phyloP scores from a whole-genome alignment of 1,140 invertebrate species.

The Scaptodrosophila lebanonensis region DNA sequence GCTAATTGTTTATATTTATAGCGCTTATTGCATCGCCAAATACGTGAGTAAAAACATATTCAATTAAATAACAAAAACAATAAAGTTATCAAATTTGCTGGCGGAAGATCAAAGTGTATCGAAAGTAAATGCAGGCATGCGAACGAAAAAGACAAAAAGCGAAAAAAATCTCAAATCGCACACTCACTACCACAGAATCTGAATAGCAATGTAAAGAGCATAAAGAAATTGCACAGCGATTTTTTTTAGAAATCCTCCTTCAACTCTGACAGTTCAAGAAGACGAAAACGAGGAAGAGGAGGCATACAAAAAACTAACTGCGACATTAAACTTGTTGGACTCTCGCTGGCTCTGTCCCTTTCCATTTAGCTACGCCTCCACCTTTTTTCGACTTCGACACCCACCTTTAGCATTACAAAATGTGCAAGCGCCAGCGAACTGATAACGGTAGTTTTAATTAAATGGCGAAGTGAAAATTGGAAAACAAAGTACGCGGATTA shows the following conservation, averaged over 20 bases:
- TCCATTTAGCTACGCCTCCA: too few relatives aligned
- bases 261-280: slow-evolving; percentile 1
- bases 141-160: slow-evolving; percentile 25
- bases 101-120: slow-evolving; percentile 76
- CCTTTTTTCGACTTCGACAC: too few relatives aligned
- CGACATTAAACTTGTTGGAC: slow-evolving; percentile 19
- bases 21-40: slow-evolving; percentile 67
- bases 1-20: slow-evolving; percentile 67
- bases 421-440: slow-evolving; percentile 21
- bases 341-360: too few relatives aligned
- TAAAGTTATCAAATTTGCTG: slow-evolving; percentile 72
- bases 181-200: not conserved
- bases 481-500: slow-evolving; percentile 32
- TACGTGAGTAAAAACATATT: slow-evolving; percentile 29
- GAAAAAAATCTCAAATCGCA: not conserved
- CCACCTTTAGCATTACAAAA: too few relatives aligned
- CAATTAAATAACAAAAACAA: slow-evolving; percentile 61
- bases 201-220: slow-evolving; percentile 28
- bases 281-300: slow-evolving; percentile 2
- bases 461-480: slow-evolving; percentile 48
- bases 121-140: slow-evolving; percentile 39
- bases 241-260: too few relatives aligned
- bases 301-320: slow-evolving; percentile 36
- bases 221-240: slow-evolving; percentile 29
- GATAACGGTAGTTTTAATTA: slow-evolving; percentile 55